Evolutionary conservation across 1,140 invertebrate genomes (phyloP), one percentile per base, ranked within the genome.

Genomic region (Adelges cooleyi): DNA sequence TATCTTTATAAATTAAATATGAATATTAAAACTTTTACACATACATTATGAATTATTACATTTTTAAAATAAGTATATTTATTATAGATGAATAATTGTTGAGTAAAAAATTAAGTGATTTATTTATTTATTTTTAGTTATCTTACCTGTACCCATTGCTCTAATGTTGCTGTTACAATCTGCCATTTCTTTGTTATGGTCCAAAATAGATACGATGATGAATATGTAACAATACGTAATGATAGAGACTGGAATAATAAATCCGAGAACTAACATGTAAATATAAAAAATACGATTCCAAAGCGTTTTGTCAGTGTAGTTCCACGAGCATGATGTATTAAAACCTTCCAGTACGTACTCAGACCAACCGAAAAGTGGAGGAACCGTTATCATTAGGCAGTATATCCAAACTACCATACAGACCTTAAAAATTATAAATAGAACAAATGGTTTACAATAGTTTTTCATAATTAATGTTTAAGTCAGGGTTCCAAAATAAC

Each of bases 301-400:
- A 1, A 69, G 23, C 5, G 73, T 74, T 36, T 72, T 71, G 4
- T 76, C 78, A 23, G 77, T 71, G 71, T 81, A 82, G 70, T 82
- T 80, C 72, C 80, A 80, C 0, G 80, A 80, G 65, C 80, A 82
- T 0, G 78, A 79, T 2, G 79, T 81, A 29, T 76, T 74, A 11
- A 81, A 74, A 8, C 77, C 76, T 71, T 81, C 80, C 1, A 75
- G 71, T 0, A 79, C 73, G 70, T 80, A 82, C 2, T 73, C 67
- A 3, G 79, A 76, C 75, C 78, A 81, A 10, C 80, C 80, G 56
- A 81, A 77, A 13, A 81, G 72, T 0, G 80, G 80, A 5, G 80
- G 79, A 2, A 78, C 18, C 0, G 76, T 71, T 59, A 80, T 72
- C 13, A 70, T 65, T 1, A 75, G 66, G 22, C 79, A 76, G 74